A percentile compares a stretch with the other conserved stretches of the same genome.
Evolutionary conservation across 1,140 invertebrate species (phyloP).

Genomic region (Pachypeltis micranthus): DNA sequence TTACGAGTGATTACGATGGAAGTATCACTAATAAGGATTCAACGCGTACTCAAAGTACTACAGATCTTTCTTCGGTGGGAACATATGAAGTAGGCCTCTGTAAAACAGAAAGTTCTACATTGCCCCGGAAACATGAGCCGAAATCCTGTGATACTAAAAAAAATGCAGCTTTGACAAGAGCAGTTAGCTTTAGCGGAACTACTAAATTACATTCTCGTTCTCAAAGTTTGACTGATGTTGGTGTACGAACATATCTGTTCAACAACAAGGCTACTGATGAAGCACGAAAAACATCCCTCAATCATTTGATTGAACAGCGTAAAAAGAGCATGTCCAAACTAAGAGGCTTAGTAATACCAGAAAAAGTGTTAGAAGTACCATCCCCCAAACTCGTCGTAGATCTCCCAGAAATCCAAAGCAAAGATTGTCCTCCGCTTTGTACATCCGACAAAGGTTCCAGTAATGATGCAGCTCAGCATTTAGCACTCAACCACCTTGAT

Average conservation of each 20-base stretch:
- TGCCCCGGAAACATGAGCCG: conserved; percentile 24
- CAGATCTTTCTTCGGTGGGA: conserved; percentile 29
- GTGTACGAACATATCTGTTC: conserved; percentile 7
- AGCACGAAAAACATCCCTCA: conserved; percentile 42
- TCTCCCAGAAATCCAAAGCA: conserved; percentile 69
- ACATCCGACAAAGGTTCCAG: conserved; percentile 19
- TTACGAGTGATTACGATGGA: conserved; percentile 11
- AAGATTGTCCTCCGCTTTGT: conserved; percentile 28
- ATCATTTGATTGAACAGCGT: conserved; percentile 62
- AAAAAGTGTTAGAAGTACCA: conserved; percentile 43
- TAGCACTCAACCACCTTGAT: conserved; percentile 18
- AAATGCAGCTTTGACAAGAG: conserved; percentile 15
- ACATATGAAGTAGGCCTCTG: conserved; percentile 25
- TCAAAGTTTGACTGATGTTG: conserved; percentile 31
- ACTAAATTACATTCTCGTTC: conserved; percentile 27
- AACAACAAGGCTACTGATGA: conserved; percentile 16
- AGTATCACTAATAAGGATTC: neutral
- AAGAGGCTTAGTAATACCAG: conserved; percentile 72
- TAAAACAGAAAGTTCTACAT: conserved; percentile 32
- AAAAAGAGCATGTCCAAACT: conserved; percentile 69
- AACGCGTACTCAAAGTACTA: conserved; percentile 33
- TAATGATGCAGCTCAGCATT: conserved; percentile 14
- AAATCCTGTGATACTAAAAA: neutral
- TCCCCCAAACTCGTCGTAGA: conserved; percentile 44
- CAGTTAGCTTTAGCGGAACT: conserved; percentile 22